Base-by-base conservation (phyloP, 2,888 invertebrate species). In the Ischnura elegans region DNA sequence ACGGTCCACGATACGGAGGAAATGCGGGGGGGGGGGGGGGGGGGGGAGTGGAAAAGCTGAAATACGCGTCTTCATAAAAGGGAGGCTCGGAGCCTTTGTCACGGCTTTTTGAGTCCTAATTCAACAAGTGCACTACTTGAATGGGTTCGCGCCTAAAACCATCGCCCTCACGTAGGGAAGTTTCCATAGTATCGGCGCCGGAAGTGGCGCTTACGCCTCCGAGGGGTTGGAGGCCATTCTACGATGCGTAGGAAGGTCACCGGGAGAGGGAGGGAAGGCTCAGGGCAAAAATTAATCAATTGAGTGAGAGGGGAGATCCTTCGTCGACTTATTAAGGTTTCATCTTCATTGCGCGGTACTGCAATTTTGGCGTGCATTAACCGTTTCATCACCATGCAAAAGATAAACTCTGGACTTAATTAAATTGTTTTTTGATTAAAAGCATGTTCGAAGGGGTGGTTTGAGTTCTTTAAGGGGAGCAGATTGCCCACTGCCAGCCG, bases 121-220 rank as follows among this genome's bases (percentile, higher is more conserved):
- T 76, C 76, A 76, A 76, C 76, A 76, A 76, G 76, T 76, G 76
- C 76, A 76, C 76, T 76, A 29, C 76, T 76, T 76, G 29, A 76
- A 76, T 76, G 76, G 36, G 76, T 36, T 51, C 36, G 2, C 10
- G 36, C n/a, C 76, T 76, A 76, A 76, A 76, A 51, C 19, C 51
- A 36, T 29, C 76, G 76, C 10, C 76, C 36, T 3, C 13, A 36
- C 25, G 61, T n/a, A 21, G 21, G 16, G 25, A 55, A 21, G 61
- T 61, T 61, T 61, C 61, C 25, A 61, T 25, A 3, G 25, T 36
- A 36, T 10, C 29, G 16, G 13, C 76, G 16, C n/a, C 76, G 25
- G 13, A 36, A 76, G 76, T 36, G 76, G 36, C 29, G 76, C 10
- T 36, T 36, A 21, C 13, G 10, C 29, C 10, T 5, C 2, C 2